A percentile compares a stretch with the other conserved stretches of the same genome.
Evolutionary conservation across 1,140 invertebrate genomes (phyloP).

Genomic region (Apis mellifera): DNA sequence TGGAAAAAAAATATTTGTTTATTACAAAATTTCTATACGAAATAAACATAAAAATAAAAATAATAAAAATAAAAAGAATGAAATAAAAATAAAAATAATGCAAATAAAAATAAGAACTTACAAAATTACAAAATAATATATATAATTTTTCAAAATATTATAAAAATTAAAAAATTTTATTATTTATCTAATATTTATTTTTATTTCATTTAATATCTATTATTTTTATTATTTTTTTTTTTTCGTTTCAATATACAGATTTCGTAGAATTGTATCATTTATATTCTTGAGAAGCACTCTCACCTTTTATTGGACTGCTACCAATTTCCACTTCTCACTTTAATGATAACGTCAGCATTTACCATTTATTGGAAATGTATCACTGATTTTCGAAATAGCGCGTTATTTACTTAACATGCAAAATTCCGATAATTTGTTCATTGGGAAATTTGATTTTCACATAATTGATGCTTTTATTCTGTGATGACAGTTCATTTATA

Average conservation of each 20-base stretch:
- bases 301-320: background rate
- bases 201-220: background rate
- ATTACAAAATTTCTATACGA: too few relatives aligned
- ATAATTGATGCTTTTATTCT: background rate
- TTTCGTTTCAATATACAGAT: background rate
- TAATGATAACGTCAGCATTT: background rate
- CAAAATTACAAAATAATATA: background rate
- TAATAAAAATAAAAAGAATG: too few relatives aligned
- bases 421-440: background rate
- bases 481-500: background rate
- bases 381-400: background rate
- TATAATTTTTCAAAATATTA: too few relatives aligned
- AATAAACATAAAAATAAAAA: too few relatives aligned
- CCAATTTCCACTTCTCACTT: background rate
- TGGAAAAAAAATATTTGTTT: too few relatives aligned
- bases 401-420: background rate
- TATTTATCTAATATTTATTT: background rate
- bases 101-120: too few relatives aligned
- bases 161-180: too few relatives aligned
- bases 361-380: conserved; percentile 1
- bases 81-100: too few relatives aligned
- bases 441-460: conserved; percentile 3
- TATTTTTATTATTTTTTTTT: too few relatives aligned
- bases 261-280: background rate
- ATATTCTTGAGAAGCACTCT: background rate